These are phyloP conservation scores for Triplophysa dalaica DNA, from an alignment of 2,113 vertebrate species.

Conservation along the genomic window DNA sequence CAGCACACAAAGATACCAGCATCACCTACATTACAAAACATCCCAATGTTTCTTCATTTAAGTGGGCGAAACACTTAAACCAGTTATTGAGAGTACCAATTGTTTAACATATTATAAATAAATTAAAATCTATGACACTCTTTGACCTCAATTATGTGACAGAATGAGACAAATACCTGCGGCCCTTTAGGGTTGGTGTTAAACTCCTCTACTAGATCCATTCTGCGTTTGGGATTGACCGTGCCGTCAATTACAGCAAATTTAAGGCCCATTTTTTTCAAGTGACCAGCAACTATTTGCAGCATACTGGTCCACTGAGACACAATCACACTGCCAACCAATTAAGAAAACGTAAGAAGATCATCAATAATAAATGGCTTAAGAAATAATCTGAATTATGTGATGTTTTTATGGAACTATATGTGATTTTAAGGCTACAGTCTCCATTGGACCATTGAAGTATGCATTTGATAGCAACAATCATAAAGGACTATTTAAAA, in stretches of 20 bases:
- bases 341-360: no score
- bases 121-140: not conserved
- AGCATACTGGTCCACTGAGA: constrained; percentile 98
- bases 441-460: no score
- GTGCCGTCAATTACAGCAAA: constrained; percentile 83
- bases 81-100: not conserved
- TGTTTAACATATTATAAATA: not conserved
- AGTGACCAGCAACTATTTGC: constrained; percentile 81
- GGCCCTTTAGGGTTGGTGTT: constrained; percentile 82
- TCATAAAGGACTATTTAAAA: no score
- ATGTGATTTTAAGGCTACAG: no score
- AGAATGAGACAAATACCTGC: constrained; percentile 71
- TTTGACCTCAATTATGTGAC: not conserved
- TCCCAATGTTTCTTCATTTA: not conserved
- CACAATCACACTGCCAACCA: constrained; percentile 83
- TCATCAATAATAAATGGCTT: no score
- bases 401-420: no score
- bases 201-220: constrained; percentile 94
- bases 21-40: constrained; percentile 79
- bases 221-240: constrained; percentile 86
- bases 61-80: not conserved
- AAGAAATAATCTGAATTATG: no score
- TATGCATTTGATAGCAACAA: no score
- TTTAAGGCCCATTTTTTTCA: constrained; percentile 72
- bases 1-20: constrained; percentile 90